Base-by-base conservation (phyloP, 1,140 invertebrate species). In the Lepidurus packardi region DNA sequence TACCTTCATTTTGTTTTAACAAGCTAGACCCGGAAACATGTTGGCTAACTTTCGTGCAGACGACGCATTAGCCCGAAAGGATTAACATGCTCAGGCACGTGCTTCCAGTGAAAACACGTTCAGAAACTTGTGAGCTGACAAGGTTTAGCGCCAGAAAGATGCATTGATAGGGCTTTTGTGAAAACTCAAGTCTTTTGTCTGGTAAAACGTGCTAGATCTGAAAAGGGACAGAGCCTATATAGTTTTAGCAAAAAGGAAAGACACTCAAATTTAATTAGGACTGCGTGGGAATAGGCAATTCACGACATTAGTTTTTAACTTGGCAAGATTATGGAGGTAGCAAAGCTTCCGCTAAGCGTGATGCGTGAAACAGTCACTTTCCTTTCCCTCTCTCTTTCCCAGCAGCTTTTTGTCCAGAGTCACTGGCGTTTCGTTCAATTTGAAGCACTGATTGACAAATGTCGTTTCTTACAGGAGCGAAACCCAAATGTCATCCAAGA, bases 401-500 rank as follows among this genome's bases (percentile, higher is more conserved):
- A 53, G 16, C 53, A n/a, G 75, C 34, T 16, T 11, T 73, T 43
- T 81, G 16, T 73, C 53, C 21, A 81, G 25, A 45, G 75, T 47
- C 73, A 79, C 43, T 0, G 24, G 34, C 41, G 25, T 21, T 77
- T 43, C 45, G 78, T 25, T 53, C 43, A 79, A 21, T 44, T 41
- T 75, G 41, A 80, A 10, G n/a, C 25, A 76, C 9, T 24, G 43
- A 24, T n/a, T n/a, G 5, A 16, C 25, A n/a, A 9, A 16, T 65
- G 9, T 65, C 45, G 7, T 65, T 65, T 1, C 8, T 16, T n/a
- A 16, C 16, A 65, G 13, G 21, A 65, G 21, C 13, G 8, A 13
- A 13, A 65, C 53, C n/a, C 4, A 9, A 21, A 65, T 65, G 16
- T 16, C 1, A 13, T n/a, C 16, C 21, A 16, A 10, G 7, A n/a